phyloP scores from a whole-genome alignment of 2,888 invertebrate genomes.

The Philereme vetulata region DNA sequence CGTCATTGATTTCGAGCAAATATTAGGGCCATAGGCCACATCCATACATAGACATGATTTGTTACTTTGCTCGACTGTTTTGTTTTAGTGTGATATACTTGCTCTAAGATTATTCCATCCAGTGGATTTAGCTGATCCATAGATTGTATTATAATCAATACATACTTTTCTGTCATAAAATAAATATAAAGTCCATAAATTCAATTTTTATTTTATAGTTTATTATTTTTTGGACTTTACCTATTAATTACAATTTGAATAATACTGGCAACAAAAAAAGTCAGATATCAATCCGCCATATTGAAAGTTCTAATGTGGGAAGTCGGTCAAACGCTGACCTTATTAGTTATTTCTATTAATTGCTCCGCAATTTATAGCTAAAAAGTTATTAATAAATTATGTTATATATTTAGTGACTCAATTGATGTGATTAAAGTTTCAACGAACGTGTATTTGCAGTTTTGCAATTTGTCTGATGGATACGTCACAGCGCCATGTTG shows the following conservation, averaged over 20 bases:
- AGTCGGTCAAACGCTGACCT: conserved; percentile 79
- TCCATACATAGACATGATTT: too few relatives aligned
- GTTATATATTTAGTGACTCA: conserved; percentile 58
- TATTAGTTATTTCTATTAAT: conserved; percentile 69
- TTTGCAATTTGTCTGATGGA: conserved; percentile 79
- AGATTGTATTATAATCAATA: too few relatives aligned
- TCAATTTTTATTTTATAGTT: neutral
- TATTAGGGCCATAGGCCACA: too few relatives aligned
- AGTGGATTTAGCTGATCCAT: too few relatives aligned
- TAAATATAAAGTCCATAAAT: neutral
- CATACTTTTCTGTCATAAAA: too few relatives aligned
- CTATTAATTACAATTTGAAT: conserved; percentile 10
- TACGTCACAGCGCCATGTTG: conserved; percentile 84
- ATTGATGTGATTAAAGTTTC: conserved; percentile 49
- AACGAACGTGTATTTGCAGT: conserved; percentile 57
- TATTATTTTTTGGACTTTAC: conserved; percentile 6
- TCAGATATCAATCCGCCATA: conserved; percentile 75
- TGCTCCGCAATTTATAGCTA: conserved; percentile 56
- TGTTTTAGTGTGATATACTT: too few relatives aligned
- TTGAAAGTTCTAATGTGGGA: conserved; percentile 78
- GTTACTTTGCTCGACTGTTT: too few relatives aligned
- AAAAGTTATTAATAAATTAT: conserved; percentile 60
- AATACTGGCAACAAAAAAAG: conserved; percentile 62
- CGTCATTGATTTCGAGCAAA: too few relatives aligned
- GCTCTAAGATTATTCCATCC: too few relatives aligned